Conservation (phyloP, 2,888 invertebrate species). For the Ormyrus pomaceus region DNA sequence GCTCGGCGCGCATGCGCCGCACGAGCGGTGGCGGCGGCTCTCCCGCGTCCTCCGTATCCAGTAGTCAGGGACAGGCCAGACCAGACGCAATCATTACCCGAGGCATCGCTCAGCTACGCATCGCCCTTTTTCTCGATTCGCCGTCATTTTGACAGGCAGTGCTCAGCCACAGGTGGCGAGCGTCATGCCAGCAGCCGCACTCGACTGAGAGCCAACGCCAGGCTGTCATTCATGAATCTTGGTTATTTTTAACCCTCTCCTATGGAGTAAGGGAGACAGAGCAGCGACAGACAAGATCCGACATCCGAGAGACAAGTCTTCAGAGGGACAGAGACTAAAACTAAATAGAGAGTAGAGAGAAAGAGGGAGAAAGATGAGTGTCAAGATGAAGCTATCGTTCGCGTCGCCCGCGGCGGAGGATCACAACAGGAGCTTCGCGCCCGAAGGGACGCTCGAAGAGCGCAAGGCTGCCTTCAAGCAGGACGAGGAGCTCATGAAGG, state of each 20-base stretch:
- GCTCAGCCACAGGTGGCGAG: slow-evolving; percentile 45
- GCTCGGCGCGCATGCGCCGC: neutral
- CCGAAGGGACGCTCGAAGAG: slow-evolving; percentile 65
- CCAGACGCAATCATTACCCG: slow-evolving; percentile 43
- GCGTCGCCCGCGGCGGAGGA: slow-evolving; percentile 68
- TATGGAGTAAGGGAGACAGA: neutral
- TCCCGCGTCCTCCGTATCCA: neutral
- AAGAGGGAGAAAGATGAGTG: slow-evolving; percentile 58
- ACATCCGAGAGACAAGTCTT: too few species aligned
- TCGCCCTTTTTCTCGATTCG: neutral
- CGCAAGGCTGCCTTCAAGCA: slow-evolving; percentile 72
- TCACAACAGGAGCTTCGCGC: slow-evolving; percentile 65
- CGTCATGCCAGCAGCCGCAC: neutral
- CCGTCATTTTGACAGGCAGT: neutral
- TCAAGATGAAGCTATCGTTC: slow-evolving; percentile 65
- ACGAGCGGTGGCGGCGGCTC: neutral
- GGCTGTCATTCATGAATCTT: neutral
- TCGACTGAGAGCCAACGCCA: neutral
- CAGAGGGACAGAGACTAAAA: too few species aligned
- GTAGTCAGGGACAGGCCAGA: slow-evolving; percentile 43
- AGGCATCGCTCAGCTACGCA: neutral
- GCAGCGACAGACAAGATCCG: too few species aligned
- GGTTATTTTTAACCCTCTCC: slow-evolving; percentile 1
- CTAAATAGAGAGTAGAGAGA: neutral
- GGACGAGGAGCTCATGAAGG: slow-evolving; percentile 76